These are phyloP conservation scores for Phthorimaea operculella DNA, from an alignment of 1,140 invertebrate species.

Conservation along the genomic window DNA sequence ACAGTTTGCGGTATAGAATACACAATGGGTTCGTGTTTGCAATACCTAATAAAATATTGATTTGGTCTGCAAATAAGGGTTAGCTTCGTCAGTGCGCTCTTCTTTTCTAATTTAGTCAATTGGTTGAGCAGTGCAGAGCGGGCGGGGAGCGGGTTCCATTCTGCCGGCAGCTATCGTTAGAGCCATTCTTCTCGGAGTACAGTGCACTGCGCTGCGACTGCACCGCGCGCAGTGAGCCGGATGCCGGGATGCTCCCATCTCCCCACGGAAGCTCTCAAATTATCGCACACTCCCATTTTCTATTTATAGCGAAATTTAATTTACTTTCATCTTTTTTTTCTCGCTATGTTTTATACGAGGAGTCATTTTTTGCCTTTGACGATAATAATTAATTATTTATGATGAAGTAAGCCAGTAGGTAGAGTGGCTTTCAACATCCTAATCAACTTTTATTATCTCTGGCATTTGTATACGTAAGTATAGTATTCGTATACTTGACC, in stretches of 20 bases:
- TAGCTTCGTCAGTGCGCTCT: conserved; percentile 9
- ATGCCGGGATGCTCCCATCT: conserved; percentile 5
- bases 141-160: conserved; percentile 30
- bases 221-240: conserved; percentile 9
- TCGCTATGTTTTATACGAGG: too few species aligned
- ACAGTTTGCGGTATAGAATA: not conserved
- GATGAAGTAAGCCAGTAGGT: too few species aligned
- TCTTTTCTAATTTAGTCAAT: conserved; percentile 30
- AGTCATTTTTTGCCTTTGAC: too few species aligned
- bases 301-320: not conserved
- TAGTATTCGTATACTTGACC: not conserved
- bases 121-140: conserved; percentile 26
- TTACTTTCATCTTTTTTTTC: too few species aligned
- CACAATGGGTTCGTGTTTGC: not conserved
- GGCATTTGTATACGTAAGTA: too few species aligned
- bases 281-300: conserved; percentile 20
- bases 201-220: not conserved
- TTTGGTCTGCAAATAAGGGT: not conserved
- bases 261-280: conserved; percentile 20
- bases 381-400: too few species aligned
- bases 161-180: conserved; percentile 28
- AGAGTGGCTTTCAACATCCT: too few species aligned
- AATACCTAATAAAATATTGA: not conserved
- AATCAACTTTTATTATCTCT: not conserved
- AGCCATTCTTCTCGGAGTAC: conserved; percentile 28